Evolutionary conservation across 2,113 vertebrate species (phyloP), one percentile per base, ranked within the genome.

Genomic region (Antechinus flavipes): DNA sequence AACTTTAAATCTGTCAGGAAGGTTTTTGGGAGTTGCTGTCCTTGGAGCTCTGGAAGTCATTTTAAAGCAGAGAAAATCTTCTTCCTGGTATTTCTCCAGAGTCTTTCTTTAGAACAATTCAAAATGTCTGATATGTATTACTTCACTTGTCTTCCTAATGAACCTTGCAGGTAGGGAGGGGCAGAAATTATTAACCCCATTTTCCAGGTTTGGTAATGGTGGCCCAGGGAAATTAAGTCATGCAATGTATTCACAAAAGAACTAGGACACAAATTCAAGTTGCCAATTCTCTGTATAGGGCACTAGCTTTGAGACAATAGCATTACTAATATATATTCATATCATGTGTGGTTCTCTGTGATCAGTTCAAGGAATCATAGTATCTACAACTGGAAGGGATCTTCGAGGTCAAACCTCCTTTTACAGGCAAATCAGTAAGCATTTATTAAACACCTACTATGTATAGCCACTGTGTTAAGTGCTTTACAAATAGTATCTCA

Each of bases 41-140:
- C 91, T 89, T 84, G 54, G 91, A 94, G 56, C 53, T 90, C 58
- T 47, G 54, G 95, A 91, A 96, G 92, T 94, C 96, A 92, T 95
- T 97, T 95, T 52, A 94, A 97, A 90, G 68, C 42, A 92, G 91
- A 96, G 56, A 92, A 92, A 93, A 96, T 95, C 84, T 46, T 93
- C 26, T 49, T 49, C 94, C 94, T 96, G 95, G 50, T 68, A 91
- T 95, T 90, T 94, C 91, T 90, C 68, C n/a, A 90, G 91, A 61
- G 49, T 0, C 0, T 16, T 52, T 94, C 92, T 91, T 68, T 42
- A 93, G 46, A 96, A 90, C 56, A 90, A 55, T 53, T 96, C 84
- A 89, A 55, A n/a, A 25, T 91, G 35, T 56, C 58, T 56, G 92
- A 42, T 47, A 27, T n/a, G 27, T 47, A 24, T 76, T 50, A 47